phyloP scores from a whole-genome alignment of 2,888 invertebrate species.

The Diadegma fenestrale region DNA sequence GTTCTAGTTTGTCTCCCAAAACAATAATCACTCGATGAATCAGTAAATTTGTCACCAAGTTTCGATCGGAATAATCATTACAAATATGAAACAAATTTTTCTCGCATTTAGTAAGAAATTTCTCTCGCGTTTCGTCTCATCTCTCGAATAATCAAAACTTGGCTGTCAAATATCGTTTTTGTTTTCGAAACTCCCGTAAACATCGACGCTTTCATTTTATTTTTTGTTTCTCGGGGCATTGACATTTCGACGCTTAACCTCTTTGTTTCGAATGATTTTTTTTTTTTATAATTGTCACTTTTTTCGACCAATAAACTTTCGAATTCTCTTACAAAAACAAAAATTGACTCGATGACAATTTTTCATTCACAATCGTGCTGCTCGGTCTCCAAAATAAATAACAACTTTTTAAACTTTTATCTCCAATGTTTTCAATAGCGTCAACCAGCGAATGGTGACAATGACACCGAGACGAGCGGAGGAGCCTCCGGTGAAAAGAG shows the following conservation, averaged over 20 bases:
- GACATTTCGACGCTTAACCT: background rate
- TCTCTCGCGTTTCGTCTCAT: background rate
- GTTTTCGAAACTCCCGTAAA: background rate
- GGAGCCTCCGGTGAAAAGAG: constrained; percentile 79
- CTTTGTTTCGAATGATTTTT: background rate
- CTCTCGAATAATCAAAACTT: background rate
- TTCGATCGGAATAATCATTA: constrained; percentile 47
- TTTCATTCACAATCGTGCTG: background rate
- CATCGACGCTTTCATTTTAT: background rate
- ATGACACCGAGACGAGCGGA: constrained; percentile 81
- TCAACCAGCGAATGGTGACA: constrained; percentile 57
- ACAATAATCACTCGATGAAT: constrained; percentile 25
- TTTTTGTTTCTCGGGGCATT: background rate
- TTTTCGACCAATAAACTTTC: background rate
- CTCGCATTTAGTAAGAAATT: background rate
- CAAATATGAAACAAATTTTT: constrained; percentile 22
- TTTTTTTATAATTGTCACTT: background rate
- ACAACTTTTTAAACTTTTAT: background rate
- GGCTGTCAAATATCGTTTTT: constrained; percentile 23
- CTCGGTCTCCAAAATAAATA: background rate
- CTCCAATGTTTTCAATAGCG: background rate
- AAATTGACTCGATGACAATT: background rate
- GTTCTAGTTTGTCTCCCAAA: background rate
- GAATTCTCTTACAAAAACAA: background rate
- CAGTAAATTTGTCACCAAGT: constrained; percentile 6